Conservation (phyloP, 2,113 vertebrate genomes). For the Coptodon rendalli region DNA sequence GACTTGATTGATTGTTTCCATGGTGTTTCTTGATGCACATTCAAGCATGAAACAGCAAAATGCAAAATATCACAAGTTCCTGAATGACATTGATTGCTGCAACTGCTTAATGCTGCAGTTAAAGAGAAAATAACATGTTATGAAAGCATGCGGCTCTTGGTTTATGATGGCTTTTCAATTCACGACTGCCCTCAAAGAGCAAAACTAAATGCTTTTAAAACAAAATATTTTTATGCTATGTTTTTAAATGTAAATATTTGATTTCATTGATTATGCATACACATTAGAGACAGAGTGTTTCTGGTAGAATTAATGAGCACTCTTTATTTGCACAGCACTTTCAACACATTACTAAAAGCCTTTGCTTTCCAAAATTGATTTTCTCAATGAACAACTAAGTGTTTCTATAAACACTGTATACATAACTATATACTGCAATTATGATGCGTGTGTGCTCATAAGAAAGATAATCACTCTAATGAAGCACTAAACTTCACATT, state of each 20-base stretch:
- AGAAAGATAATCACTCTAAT: background rate
- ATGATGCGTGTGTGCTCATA: background rate
- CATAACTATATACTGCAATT: background rate
- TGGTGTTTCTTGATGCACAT: conserved; percentile 25
- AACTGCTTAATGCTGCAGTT: background rate
- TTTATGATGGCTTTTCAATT: background rate
- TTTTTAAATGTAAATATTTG: background rate
- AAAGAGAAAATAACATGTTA: background rate
- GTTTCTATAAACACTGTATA: background rate
- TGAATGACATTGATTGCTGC: conserved; percentile 2
- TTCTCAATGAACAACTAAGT: background rate
- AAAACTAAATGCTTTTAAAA: background rate
- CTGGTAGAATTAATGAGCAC: background rate
- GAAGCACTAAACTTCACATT: background rate
- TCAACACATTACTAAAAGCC: background rate
- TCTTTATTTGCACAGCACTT: background rate
- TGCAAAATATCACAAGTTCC: background rate
- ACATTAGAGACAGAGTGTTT: background rate
- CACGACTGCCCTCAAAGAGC: background rate
- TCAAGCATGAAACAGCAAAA: conserved; percentile 6
- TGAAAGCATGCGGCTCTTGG: background rate
- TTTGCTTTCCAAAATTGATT: background rate
- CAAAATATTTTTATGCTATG: background rate
- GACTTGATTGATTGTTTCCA: conserved; percentile 45
- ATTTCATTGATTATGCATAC: background rate